Conservation (phyloP, 2,888 invertebrate genomes). For the Rotaria magnacalcarata region DNA sequence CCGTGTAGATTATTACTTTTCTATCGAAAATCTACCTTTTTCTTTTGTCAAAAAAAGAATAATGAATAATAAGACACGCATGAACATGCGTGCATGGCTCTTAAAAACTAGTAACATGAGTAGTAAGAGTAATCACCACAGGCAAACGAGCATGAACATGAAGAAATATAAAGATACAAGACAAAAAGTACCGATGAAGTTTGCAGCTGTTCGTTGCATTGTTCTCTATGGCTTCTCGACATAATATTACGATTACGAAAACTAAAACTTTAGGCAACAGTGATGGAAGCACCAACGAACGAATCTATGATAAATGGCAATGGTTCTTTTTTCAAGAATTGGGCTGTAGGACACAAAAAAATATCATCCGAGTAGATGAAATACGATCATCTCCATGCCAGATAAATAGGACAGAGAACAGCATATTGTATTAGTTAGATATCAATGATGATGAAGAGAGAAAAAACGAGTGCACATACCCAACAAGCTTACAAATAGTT, state of each 20-base stretch:
- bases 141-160: too few relatives aligned
- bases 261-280: neutral
- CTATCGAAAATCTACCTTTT: neutral
- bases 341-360: neutral
- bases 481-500: neutral
- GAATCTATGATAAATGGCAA: neutral
- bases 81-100: neutral
- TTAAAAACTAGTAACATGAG: neutral
- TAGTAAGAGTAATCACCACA: neutral
- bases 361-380: neutral
- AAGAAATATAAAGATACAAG: neutral
- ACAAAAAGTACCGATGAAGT: neutral
- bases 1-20: neutral
- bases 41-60: neutral
- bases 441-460: neutral
- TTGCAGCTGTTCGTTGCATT: neutral
- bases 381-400: neutral
- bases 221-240: neutral
- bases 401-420: neutral
- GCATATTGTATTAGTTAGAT: constrained; percentile 11
- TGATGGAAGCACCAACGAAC: neutral
- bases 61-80: neutral
- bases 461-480: neutral
- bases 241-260: neutral
- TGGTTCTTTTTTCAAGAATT: neutral